phyloP scores from a whole-genome alignment of 1,140 invertebrate species.

The Forficula auricularia region DNA sequence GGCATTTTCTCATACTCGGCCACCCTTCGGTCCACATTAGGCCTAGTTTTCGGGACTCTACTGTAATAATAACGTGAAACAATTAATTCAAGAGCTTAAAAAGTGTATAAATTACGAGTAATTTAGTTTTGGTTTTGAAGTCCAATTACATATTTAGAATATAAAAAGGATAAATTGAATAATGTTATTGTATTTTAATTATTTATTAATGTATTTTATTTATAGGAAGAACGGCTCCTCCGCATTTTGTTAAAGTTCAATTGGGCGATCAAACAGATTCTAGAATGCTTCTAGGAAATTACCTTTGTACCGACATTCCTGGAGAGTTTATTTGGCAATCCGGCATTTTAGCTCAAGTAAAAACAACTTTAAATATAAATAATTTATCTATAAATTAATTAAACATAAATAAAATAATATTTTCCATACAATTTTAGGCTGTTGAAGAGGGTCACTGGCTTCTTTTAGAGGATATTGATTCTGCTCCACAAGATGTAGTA shows the following conservation, averaged over 20 bases:
- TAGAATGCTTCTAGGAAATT: conserved; percentile 83
- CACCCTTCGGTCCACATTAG: too few relatives aligned
- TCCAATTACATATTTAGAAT: neutral
- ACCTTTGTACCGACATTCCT: conserved; percentile 87
- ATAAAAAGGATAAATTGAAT: neutral
- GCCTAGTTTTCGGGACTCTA: too few relatives aligned
- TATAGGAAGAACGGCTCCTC: conserved; percentile 18
- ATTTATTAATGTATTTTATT: conserved; percentile 5
- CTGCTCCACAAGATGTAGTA: conserved; percentile 79
- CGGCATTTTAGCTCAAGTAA: conserved; percentile 68
- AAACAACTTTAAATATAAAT: conserved; percentile 8
- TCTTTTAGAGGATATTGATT: conserved; percentile 89
- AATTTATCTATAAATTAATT: neutral
- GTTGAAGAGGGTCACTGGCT: conserved; percentile 80
- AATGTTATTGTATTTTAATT: neutral
- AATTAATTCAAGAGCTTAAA: too few relatives aligned
- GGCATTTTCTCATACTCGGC: too few relatives aligned
- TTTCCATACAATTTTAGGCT: conserved; percentile 38
- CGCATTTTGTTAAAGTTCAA: conserved; percentile 60
- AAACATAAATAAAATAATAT: neutral
- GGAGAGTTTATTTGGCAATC: conserved; percentile 95
- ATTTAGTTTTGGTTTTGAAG: neutral
- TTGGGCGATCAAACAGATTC: conserved; percentile 96
- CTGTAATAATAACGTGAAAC: too few relatives aligned
- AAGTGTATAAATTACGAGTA: neutral